These are phyloP conservation scores for Polypedilum pembai DNA, from an alignment of 1,140 invertebrate genomes.

Conservation along the genomic window DNA sequence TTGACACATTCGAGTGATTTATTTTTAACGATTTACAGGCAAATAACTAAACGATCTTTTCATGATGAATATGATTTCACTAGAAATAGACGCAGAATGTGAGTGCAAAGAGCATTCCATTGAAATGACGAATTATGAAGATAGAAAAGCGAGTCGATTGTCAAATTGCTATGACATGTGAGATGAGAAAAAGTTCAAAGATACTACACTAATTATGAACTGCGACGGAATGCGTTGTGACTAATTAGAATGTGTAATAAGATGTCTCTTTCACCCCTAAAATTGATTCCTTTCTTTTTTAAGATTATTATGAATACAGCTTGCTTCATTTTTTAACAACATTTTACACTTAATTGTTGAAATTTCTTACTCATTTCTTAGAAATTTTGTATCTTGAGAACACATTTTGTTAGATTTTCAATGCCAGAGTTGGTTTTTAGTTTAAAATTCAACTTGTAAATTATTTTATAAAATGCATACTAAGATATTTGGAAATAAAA, in stretches of 20 bases:
- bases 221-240: background rate
- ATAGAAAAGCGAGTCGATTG: background rate
- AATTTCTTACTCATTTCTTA: background rate
- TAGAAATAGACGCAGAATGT: background rate
- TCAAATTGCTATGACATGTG: background rate
- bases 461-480: too few species aligned
- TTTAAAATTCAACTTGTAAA: too few species aligned
- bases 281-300: background rate
- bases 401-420: too few species aligned
- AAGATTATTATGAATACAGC: background rate
- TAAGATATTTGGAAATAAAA: too few species aligned
- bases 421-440: too few species aligned
- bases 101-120: background rate
- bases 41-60: background rate
- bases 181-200: conserved; percentile 12
- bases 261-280: conserved; percentile 16
- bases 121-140: background rate
- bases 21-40: background rate
- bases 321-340: background rate
- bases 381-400: background rate
- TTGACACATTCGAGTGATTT: conserved; percentile 3
- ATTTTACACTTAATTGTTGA: conserved; percentile 11
- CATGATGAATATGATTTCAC: conserved; percentile 7
- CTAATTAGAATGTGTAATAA: conserved; percentile 9
- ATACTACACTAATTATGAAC: conserved; percentile 5